Conservation (phyloP, 2,797 vertebrate species). For the Heliangelus exortis region DNA sequence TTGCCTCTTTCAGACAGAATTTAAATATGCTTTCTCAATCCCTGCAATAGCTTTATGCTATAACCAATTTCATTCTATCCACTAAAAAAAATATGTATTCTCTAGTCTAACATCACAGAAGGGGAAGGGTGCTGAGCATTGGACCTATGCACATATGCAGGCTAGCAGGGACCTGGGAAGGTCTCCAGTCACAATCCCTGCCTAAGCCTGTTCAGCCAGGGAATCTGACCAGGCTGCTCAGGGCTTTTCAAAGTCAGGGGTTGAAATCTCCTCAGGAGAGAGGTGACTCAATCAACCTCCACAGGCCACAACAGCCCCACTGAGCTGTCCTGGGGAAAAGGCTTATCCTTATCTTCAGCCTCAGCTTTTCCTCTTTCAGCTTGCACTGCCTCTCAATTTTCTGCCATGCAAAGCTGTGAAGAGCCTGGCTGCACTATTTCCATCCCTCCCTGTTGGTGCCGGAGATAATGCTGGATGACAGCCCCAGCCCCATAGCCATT, state of each 20-base stretch:
- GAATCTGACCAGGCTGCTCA: neutral
- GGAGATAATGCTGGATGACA: neutral
- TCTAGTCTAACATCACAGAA: neutral
- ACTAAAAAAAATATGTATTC: neutral
- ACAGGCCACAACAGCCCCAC: neutral
- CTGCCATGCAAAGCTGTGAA: neutral
- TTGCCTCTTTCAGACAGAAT: neutral
- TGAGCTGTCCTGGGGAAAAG: neutral
- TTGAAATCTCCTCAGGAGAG: neutral
- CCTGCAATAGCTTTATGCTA: neutral
- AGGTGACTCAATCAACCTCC: too few relatives aligned
- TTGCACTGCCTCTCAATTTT: neutral
- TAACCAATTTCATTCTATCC: neutral
- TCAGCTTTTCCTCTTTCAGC: neutral
- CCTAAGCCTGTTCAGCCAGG: neutral
- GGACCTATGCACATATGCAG: neutral
- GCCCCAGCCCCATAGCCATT: neutral
- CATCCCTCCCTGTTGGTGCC: neutral
- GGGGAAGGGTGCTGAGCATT: too few relatives aligned
- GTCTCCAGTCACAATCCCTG: neutral
- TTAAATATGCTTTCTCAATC: neutral
- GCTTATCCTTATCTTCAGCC: neutral
- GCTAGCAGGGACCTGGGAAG: accelerated
- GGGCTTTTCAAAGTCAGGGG: neutral
- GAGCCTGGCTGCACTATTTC: neutral